Evolutionary conservation across 2,888 invertebrate genomes (phyloP).

Genomic region (Neuroscelio doddi): DNA sequence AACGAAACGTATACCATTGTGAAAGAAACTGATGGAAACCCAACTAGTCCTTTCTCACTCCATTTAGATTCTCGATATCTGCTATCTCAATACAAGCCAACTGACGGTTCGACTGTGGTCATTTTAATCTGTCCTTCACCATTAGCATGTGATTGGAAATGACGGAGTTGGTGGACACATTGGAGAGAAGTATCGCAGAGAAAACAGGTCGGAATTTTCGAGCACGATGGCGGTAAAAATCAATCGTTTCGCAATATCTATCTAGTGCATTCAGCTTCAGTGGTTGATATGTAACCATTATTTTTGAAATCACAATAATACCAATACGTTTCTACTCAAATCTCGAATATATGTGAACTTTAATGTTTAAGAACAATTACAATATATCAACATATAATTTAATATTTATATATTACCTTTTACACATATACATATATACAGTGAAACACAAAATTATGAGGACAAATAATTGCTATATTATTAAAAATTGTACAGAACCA

Average conservation of each 20-base stretch:
- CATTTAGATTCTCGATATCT: slow-evolving; percentile 13
- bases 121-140: slow-evolving; percentile 29
- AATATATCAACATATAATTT: too few species aligned
- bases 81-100: slow-evolving; percentile 6
- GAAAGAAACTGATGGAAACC: not conserved
- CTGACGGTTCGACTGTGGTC: slow-evolving; percentile 13
- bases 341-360: not conserved
- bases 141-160: slow-evolving; percentile 43
- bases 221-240: slow-evolving; percentile 30
- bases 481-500: too few species aligned
- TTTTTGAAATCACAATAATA: slow-evolving; percentile 48
- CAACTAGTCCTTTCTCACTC: not conserved
- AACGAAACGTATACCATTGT: not conserved
- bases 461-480: too few species aligned
- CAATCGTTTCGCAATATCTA: slow-evolving; percentile 60
- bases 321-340: not conserved
- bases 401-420: too few species aligned
- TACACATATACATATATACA: too few species aligned
- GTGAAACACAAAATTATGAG: not conserved
- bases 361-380: too few species aligned
- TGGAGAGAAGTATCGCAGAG: slow-evolving; percentile 19
- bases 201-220: slow-evolving; percentile 32
- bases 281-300: slow-evolving; percentile 48
- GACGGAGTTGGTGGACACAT: slow-evolving; percentile 18
- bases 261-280: slow-evolving; percentile 56